A percentile compares a stretch with the other conserved stretches of the same genome.
phyloP scores from a whole-genome alignment of 2,888 invertebrate genomes.

The Brenthis hecate region DNA sequence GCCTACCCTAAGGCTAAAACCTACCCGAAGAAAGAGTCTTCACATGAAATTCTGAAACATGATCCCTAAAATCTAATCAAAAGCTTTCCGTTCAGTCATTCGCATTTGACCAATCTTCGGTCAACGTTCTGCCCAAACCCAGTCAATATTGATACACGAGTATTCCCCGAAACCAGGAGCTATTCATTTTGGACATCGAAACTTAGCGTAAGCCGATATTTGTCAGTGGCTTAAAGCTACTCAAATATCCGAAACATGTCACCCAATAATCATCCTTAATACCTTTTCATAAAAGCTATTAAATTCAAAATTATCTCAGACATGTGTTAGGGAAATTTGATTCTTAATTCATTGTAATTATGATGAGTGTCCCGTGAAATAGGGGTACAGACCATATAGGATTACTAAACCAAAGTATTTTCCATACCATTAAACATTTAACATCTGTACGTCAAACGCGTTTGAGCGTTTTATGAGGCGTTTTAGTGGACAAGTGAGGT shows the following conservation, averaged over 20 bases:
- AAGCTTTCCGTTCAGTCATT: constrained; percentile 26
- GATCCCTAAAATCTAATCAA: constrained; percentile 35
- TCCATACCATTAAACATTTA: constrained; percentile 72
- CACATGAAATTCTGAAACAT: constrained; percentile 23
- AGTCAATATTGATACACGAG: constrained; percentile 42
- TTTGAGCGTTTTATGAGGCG: constrained; percentile 59
- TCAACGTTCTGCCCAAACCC: constrained; percentile 28
- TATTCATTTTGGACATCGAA: constrained; percentile 69
- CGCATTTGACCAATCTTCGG: constrained; percentile 36
- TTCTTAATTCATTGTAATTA: neutral
- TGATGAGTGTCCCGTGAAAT: constrained; percentile 31
- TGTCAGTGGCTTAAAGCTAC: constrained; percentile 71
- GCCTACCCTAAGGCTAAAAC: neutral
- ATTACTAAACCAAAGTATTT: constrained; percentile 75
- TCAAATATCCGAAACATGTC: constrained; percentile 46
- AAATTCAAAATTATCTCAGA: constrained; percentile 23
- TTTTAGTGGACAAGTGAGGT: constrained; percentile 42
- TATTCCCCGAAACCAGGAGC: constrained; percentile 56
- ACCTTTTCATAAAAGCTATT: constrained; percentile 26
- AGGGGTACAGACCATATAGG: constrained; percentile 48
- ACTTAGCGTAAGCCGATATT: constrained; percentile 74
- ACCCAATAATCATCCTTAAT: constrained; percentile 49
- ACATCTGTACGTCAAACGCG: constrained; percentile 70
- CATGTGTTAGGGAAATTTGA: constrained; percentile 33
- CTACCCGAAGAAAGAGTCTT: neutral